Evolutionary conservation across 2,888 invertebrate species (phyloP).

Genomic region (Drosophila lacicola): DNA sequence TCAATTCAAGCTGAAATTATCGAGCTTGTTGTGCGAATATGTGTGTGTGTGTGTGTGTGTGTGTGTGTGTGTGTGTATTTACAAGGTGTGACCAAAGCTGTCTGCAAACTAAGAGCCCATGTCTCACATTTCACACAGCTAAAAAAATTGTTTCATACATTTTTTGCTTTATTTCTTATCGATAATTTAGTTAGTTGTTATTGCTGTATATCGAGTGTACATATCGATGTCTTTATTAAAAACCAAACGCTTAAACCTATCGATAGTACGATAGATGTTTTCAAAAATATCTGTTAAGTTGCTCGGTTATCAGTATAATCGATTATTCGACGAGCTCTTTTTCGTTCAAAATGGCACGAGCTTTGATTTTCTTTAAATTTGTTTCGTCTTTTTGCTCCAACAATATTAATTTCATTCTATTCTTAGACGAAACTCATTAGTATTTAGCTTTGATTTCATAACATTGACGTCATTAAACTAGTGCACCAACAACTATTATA

Average conservation of each 20-base stretch:
- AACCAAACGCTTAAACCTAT: too few relatives aligned
- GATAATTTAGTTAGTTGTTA: neutral
- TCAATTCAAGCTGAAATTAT: neutral
- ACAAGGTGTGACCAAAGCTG: slow-evolving; percentile 13
- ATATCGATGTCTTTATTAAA: too few relatives aligned
- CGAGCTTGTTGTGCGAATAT: slow-evolving; percentile 1
- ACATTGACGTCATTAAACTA: neutral
- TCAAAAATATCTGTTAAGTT: too few relatives aligned
- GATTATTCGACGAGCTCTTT: too few relatives aligned
- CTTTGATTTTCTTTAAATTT: too few relatives aligned
- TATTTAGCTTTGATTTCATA: neutral
- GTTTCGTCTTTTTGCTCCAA: neutral
- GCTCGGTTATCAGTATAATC: too few relatives aligned
- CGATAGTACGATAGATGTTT: too few relatives aligned
- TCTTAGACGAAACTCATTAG: neutral
- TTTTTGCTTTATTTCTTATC: neutral
- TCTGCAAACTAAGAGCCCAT: neutral
- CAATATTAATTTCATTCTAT: neutral
- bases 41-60: neutral
- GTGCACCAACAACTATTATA: slow-evolving; percentile 7
- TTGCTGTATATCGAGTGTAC: too few relatives aligned
- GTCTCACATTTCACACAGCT: neutral
- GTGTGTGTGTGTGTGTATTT: slow-evolving; percentile 1
- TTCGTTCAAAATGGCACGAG: too few relatives aligned
- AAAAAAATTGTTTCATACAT: neutral